Evolutionary conservation across 2,888 invertebrate species (phyloP).

Genomic region (Eilema griseolum): DNA sequence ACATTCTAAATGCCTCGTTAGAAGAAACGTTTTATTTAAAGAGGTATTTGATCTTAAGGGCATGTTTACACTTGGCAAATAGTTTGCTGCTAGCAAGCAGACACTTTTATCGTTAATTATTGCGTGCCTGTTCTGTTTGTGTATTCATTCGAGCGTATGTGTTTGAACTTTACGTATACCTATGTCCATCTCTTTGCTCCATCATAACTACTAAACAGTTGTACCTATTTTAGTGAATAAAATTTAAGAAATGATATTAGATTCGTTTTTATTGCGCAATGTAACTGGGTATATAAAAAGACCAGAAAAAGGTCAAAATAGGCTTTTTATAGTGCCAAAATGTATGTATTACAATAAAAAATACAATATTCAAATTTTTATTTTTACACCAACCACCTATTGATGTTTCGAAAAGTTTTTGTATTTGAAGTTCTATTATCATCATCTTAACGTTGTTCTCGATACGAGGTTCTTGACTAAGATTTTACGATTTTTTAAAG

Average conservation of each 20-base stretch:
- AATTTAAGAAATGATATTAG: neutral
- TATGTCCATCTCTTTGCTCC: neutral
- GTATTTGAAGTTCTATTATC: no score
- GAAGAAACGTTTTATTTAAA: slow-evolving; percentile 39
- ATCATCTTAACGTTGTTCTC: no score
- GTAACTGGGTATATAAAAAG: no score
- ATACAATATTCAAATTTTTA: no score
- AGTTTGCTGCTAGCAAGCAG: slow-evolving; percentile 9
- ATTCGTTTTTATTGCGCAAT: no score
- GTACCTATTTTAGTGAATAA: neutral
- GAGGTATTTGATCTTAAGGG: slow-evolving; percentile 62
- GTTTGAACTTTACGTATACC: neutral
- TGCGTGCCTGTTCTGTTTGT: neutral
- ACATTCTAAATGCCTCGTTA: slow-evolving; percentile 78
- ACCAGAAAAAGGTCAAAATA: no score
- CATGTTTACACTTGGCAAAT: slow-evolving; percentile 19
- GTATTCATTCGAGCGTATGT: neutral
- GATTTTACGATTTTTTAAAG: no score
- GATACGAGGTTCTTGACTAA: no score
- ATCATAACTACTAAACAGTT: neutral
- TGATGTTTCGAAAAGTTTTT: no score
- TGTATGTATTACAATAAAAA: no score
- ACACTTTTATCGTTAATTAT: neutral
- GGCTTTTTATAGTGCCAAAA: no score
- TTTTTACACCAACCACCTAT: no score